These are phyloP conservation scores for Encarsia formosa DNA, from an alignment of 2,888 invertebrate species.

Conservation along the genomic window DNA sequence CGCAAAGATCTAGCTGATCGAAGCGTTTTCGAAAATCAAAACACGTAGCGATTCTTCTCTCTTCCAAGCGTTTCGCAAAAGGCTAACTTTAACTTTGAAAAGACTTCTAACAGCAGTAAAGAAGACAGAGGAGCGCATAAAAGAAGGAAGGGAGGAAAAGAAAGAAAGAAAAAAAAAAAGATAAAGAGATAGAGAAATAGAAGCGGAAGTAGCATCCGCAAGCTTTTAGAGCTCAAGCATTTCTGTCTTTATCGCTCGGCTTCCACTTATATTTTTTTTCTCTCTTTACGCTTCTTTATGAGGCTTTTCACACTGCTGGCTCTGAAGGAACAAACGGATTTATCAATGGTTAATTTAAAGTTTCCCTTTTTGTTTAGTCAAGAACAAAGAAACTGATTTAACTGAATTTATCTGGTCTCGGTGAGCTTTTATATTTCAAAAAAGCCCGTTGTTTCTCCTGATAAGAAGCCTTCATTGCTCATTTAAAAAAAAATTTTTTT, in stretches of 20 bases:
- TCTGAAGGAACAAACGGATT: slow-evolving; percentile 4
- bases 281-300: not conserved
- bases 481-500: too few relatives aligned
- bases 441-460: too few relatives aligned
- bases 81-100: slow-evolving; percentile 21
- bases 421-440: too few relatives aligned
- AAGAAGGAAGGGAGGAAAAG: not conserved
- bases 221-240: slow-evolving; percentile 9
- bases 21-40: slow-evolving; percentile 18
- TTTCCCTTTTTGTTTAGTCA: slow-evolving; percentile 9
- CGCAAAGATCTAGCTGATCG: slow-evolving; percentile 15
- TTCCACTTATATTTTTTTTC: not conserved
- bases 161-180: not conserved
- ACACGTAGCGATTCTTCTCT: slow-evolving; percentile 19
- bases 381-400: slow-evolving; percentile 7
- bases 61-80: not conserved
- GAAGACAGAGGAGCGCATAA: not conserved
- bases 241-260: not conserved
- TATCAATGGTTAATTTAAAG: slow-evolving; percentile 19
- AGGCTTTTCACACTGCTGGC: slow-evolving; percentile 1
- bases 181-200: slow-evolving; percentile 10
- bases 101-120: not conserved
- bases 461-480: too few relatives aligned
- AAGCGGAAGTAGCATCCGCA: slow-evolving; percentile 6
- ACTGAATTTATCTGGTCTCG: not conserved